Base-by-base conservation (phyloP, 2,888 invertebrate species). In the Harpagoxenus sublaevis region DNA sequence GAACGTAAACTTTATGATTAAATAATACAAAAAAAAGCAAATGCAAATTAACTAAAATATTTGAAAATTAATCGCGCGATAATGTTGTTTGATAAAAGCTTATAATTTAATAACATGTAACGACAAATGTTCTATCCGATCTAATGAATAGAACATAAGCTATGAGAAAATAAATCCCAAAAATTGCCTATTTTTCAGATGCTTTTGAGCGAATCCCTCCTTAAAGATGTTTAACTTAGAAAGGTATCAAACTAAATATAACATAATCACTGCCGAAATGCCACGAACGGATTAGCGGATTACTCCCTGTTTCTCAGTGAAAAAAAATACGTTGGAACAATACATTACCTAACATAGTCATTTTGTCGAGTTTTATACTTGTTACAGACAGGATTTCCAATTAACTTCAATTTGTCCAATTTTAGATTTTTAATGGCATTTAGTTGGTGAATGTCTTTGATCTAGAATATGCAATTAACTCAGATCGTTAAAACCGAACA, bases 381-480 rank as follows among this genome's bases (percentile, higher is more conserved):
- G 93, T 97, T 96, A 95, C 97, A 97, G 81, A 98, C 93, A 0
- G 98, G 98, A 95, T 98, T 98, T 90, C 97, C 98, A 94, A 97
- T 97, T 89, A 99, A 95, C 77, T 97, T 96, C 78, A 99, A 94
- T 94, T 98, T 98, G 18, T 97, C 96, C 57, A 99, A 95, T 0
- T 97, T 96, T 77, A 98, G 95, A 12, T 97, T 96, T 92, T 97
- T 97, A 78, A 99, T 93, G 39, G 96, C 95, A 88, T 97, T 97
- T 93, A 98, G 93, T 55, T 96, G 96, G 35, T 95, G 94, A 3
- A 97, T 94, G 86, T 97, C 97, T 74, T 96, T 96, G 92, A 98
- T 96, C 98, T 98, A 71, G 8, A 68, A 85, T 35, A 77, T 39
- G 10, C 1, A 28, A 74, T 31, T 77, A 42, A 28, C 10, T 57